Conservation (phyloP, 2,113 vertebrate species). For the Sceloporus tristichus region DNA sequence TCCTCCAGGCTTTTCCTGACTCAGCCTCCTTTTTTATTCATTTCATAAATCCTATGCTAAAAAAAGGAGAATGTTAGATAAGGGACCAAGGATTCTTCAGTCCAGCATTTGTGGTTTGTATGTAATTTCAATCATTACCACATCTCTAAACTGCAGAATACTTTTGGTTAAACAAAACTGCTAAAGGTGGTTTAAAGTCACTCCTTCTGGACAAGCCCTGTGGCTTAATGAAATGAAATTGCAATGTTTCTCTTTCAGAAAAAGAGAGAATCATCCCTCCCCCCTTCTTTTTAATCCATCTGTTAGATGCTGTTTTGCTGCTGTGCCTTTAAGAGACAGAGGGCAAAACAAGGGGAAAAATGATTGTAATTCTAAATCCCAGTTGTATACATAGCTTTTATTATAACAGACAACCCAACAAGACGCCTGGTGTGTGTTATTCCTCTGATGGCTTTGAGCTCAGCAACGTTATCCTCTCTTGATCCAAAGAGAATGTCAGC, state of each 20-base stretch:
- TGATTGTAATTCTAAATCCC: neutral
- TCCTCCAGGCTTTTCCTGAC: no score
- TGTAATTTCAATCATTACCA: neutral
- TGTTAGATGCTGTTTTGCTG: neutral
- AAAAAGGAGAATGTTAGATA: neutral
- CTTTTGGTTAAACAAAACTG: neutral
- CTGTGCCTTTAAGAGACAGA: neutral
- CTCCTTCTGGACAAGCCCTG: neutral
- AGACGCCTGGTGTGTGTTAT: constrained; percentile 10
- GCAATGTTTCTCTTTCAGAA: neutral
- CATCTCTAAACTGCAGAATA: neutral
- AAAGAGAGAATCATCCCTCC: neutral
- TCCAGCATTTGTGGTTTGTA: neutral
- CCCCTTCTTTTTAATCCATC: neutral
- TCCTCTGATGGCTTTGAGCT: constrained; percentile 4
- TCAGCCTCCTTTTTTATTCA: neutral
- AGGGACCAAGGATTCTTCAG: neutral
- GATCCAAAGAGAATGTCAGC: constrained; percentile 12
- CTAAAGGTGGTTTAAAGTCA: neutral
- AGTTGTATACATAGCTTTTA: neutral
- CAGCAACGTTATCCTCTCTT: constrained; percentile 15
- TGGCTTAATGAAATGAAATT: neutral
- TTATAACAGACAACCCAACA: constrained; percentile 1
- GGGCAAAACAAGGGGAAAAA: neutral
- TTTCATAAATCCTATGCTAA: neutral